Evolutionary conservation across 2,797 vertebrate genomes (phyloP).

Genomic region (Chaetophractus vellerosus): DNA sequence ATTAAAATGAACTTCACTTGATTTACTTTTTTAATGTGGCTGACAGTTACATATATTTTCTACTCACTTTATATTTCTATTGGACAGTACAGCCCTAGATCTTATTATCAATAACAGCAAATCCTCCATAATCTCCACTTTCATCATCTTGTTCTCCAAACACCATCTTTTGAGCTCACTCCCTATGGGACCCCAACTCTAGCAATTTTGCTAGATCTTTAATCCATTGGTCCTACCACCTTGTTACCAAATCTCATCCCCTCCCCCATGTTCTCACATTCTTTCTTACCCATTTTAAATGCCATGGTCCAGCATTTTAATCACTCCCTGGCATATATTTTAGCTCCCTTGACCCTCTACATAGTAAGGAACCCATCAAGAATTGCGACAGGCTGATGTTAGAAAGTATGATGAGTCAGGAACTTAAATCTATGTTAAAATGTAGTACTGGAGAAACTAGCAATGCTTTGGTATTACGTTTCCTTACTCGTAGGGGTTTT

Average conservation of each 20-base stretch:
- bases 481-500: slow-evolving; percentile 1
- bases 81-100: background rate
- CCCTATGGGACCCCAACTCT: background rate
- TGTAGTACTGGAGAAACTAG: background rate
- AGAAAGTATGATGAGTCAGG: background rate
- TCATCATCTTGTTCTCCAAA: background rate
- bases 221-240: background rate
- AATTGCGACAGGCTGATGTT: background rate
- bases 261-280: background rate
- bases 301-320: background rate
- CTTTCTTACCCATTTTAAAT: background rate
- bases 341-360: background rate
- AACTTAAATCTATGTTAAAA: background rate
- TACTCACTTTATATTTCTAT: background rate
- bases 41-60: background rate
- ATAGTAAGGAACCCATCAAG: background rate
- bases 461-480: background rate
- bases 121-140: background rate
- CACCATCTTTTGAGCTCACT: background rate
- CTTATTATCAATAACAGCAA: background rate
- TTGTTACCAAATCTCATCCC: background rate
- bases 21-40: background rate
- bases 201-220: background rate
- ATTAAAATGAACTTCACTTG: background rate
- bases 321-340: background rate